A percentile compares a stretch with the other conserved stretches of the same genome.
These are phyloP conservation scores for Indicator maculatus DNA, from an alignment of 2,113 vertebrate species.

Conservation along the genomic window DNA sequence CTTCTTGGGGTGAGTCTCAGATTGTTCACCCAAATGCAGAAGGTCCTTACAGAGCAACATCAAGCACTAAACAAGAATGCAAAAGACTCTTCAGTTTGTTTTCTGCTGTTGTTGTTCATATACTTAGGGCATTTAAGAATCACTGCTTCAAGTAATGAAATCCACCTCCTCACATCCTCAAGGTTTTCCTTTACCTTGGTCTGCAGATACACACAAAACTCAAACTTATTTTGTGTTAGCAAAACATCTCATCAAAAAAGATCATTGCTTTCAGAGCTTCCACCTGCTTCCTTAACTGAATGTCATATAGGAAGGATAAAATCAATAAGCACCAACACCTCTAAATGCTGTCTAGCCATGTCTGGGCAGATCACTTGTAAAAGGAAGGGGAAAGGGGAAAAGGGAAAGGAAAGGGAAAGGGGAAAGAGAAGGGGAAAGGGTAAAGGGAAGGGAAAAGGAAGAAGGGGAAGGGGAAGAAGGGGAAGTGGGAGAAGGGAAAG, in stretches of 20 bases:
- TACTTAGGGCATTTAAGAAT: background rate
- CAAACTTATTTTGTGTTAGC: background rate
- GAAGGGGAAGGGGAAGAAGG: no score
- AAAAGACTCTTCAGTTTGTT: background rate
- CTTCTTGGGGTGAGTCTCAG: fast-evolving
- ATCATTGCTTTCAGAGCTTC: background rate
- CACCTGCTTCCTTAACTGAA: background rate
- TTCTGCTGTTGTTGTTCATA: background rate
- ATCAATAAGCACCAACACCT: background rate
- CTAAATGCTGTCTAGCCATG: background rate
- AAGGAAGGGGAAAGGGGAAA: no score
- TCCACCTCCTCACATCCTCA: background rate
- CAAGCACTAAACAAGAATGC: background rate
- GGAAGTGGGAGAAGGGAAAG: background rate
- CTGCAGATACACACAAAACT: background rate
- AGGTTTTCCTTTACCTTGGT: background rate
- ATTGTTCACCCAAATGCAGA: background rate
- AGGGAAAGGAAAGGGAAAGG: no score
- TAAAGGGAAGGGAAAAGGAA: no score
- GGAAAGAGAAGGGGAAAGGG: no score
- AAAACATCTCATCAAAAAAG: background rate
- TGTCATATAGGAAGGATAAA: background rate
- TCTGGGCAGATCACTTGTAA: background rate
- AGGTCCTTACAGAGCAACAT: background rate
- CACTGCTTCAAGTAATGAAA: background rate